Percentiles rank a stretch among this genome's conserved stretches.
Conservation (phyloP, 2,113 vertebrate species). For the Cyprinodon brontotheroides region DNA sequence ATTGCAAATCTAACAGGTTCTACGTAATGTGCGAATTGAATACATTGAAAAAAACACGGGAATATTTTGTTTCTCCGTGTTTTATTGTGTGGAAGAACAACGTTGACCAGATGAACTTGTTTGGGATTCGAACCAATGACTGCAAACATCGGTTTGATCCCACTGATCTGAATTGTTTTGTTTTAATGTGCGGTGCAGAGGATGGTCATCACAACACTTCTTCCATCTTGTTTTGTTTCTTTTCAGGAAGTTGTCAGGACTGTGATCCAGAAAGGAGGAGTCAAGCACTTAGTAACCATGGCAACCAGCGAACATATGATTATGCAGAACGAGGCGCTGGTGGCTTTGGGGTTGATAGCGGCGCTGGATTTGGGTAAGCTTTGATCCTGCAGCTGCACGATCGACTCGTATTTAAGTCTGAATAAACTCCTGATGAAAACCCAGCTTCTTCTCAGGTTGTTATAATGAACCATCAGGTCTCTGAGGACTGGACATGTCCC, state of each 20-base stretch:
- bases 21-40: no score
- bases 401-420: no score
- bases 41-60: no score
- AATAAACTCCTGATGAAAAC: no score
- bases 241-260: conserved; percentile 92
- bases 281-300: conserved; percentile 97
- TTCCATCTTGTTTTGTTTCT: not conserved
- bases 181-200: not conserved
- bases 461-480: no score
- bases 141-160: not conserved
- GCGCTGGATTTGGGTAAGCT: conserved; percentile 92
- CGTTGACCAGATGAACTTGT: not conserved
- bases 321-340: conserved; percentile 99
- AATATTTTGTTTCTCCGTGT: no score
- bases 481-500: no score
- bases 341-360: conserved; percentile 93
- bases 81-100: no score
- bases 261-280: conserved; percentile 91
- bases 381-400: not conserved
- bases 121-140: not conserved
- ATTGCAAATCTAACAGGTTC: no score
- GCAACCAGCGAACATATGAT: conserved; percentile 98
- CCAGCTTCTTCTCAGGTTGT: no score
- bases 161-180: not conserved
- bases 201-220: not conserved